Percentiles rank a stretch among this genome's conserved stretches.
phyloP scores from a whole-genome alignment of 1,140 invertebrate species.

The Spodoptera frugiperda region DNA sequence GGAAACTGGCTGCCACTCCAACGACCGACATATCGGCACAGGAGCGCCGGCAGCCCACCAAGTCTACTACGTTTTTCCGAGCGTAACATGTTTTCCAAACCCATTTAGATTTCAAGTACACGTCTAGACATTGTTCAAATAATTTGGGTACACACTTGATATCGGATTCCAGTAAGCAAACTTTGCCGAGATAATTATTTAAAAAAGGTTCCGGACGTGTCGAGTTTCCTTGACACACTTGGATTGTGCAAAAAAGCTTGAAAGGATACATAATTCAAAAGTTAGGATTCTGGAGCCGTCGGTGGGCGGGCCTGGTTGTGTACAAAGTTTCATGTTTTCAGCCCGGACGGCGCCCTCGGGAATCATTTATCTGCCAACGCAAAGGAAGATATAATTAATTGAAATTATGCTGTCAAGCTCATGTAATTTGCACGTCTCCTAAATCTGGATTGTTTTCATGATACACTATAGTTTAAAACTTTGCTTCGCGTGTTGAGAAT shows the following conservation, averaged over 20 bases:
- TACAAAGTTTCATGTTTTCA: slow-evolving; percentile 76
- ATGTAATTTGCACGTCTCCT: slow-evolving; percentile 46
- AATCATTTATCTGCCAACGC: slow-evolving; percentile 70
- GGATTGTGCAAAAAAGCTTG: slow-evolving; percentile 66
- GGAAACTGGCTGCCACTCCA: slow-evolving; percentile 63
- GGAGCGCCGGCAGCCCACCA: slow-evolving; percentile 25
- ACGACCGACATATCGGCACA: slow-evolving; percentile 56
- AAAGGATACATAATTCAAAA: slow-evolving; percentile 74
- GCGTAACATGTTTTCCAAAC: slow-evolving; percentile 32
- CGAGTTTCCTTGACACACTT: slow-evolving; percentile 58
- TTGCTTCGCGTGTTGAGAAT: not conserved
- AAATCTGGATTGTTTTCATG: slow-evolving; percentile 41
- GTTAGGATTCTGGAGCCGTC: slow-evolving; percentile 57
- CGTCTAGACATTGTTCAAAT: slow-evolving; percentile 39
- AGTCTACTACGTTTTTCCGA: slow-evolving; percentile 9
- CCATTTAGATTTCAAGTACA: slow-evolving; percentile 25
- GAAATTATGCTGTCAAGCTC: slow-evolving; percentile 66
- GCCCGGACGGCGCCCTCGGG: slow-evolving; percentile 64
- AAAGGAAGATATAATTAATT: slow-evolving; percentile 75
- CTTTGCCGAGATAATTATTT: slow-evolving; percentile 38
- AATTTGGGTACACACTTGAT: slow-evolving; percentile 11
- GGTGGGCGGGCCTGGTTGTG: slow-evolving; percentile 60
- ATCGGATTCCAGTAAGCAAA: slow-evolving; percentile 11
- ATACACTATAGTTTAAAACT: slow-evolving; percentile 12
- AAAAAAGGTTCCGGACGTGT: slow-evolving; percentile 53